Base-by-base conservation (phyloP, 2,888 invertebrate species). In the Lasius fuliginosus region DNA sequence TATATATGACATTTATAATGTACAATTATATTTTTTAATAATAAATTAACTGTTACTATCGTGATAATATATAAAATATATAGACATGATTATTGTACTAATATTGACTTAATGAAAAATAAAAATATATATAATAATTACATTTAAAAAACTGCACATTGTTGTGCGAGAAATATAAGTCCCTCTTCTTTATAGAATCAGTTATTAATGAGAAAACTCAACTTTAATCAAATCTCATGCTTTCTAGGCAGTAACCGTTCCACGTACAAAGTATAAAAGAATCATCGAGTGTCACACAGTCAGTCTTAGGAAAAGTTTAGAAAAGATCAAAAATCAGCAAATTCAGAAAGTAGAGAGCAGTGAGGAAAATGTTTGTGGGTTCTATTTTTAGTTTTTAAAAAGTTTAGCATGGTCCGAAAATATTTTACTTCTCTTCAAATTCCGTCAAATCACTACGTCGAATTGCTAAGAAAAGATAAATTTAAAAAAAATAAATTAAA, bases 361-460 rank as follows among this genome's bases (percentile, higher is more conserved):
- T 27, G 65, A 11, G 18, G 9, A 60, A 56, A 46, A 40, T n/a
- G n/a, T 53, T 42, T 27, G 67, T 27, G n/a, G n/a, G 8, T 68
- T 56, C n/a, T 36, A 56, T n/a, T 77, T 27, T 30, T 40, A n/a
- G 36, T 9, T 53, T 76, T 77, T n/a, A 27, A 12, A 67, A 67
- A 56, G 56, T 68, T 56, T 40, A n/a, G 18, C 27, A 11, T 11
- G 18, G 12, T 67, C 3, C 68, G 3, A 40, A 67, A 77, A 68
- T 77, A 68, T 68, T 56, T 76, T 67, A 76, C 36, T 56, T 53
- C 53, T 40, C 27, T 76, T 53, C 36, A 53, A 49, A n/a, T 49
- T 40, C 40, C 9, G 12, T 62, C 5, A 53, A 76, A 53, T 33
- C 33, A 23, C 6, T 27, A 3, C 36, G 11, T 23, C 2, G 27